Base-by-base conservation (phyloP, 2,113 vertebrate genomes). In the Melozone crissalis region DNA sequence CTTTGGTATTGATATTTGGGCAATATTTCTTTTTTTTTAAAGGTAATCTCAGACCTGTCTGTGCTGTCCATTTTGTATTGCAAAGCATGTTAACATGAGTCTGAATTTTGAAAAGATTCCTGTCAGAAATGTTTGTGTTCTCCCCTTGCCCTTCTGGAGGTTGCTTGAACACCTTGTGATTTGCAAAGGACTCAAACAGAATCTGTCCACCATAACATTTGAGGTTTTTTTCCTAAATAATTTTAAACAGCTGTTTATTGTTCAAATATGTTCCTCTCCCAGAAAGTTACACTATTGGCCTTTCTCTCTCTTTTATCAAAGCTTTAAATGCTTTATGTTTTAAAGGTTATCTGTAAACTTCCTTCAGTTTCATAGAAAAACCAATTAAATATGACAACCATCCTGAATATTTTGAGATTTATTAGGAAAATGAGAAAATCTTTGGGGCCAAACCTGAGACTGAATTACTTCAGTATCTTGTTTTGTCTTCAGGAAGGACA, bases 141-240 rank as follows among this genome's bases (percentile, higher is more conserved):
- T 82, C 18, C 20, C 18, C 5, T 15, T 0, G 0, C 1, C 5
- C 13, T 77, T 57, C 49, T 68, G 39, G 47, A 74, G 43, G 10
- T 35, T 74, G 65, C 20, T 74, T 67, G 41, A 84, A 37, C 17
- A 66, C n/a, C 52, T 84, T 63, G 19, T 74, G 63, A 35, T 54
- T 72, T 79, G 43, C 26, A 22, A 28, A 47, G 61, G 55, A 52
- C 51, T 81, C 41, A 26, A 75, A 78, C 8, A 39, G 44, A 15
- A 71, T 71, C 46, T 58, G 21, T 62, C 10, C 63, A 69, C 13
- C 10, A 10, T 39, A 66, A 26, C 30, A 39, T 86, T 71, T 85
- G 26, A 2, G 2, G 5, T 51, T 58, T 55, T 72, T 76, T 78
- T 12, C 35, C 33, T 51, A 44, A 58, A 57, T 43, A 0, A 28